phyloP scores from a whole-genome alignment of 2,113 vertebrate species.

The Cyprinus carpio region DNA sequence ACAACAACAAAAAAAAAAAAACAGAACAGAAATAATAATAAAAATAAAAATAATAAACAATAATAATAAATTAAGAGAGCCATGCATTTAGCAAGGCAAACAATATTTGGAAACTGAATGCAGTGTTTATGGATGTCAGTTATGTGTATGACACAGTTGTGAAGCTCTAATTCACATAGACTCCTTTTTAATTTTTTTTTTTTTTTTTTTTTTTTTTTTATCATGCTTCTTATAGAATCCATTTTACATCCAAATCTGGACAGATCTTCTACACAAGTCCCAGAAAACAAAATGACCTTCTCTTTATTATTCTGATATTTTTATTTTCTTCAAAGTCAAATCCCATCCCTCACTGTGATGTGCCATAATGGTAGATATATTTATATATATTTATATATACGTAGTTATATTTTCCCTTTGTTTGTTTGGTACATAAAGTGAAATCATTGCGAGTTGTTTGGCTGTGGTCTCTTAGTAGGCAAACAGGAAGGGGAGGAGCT shows the following conservation, averaged over 20 bases:
- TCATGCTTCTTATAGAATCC: slow-evolving; percentile 82
- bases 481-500: slow-evolving; percentile 81
- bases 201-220: slow-evolving; percentile 52
- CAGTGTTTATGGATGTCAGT: slow-evolving; percentile 72
- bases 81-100: slow-evolving; percentile 76
- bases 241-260: slow-evolving; percentile 69
- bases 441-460: slow-evolving; percentile 61
- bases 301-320: neutral
- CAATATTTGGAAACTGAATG: slow-evolving; percentile 78
- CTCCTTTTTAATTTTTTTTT: slow-evolving; percentile 49
- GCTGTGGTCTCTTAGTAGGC: slow-evolving; percentile 78
- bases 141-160: slow-evolving; percentile 68
- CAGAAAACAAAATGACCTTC: slow-evolving; percentile 46
- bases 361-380: slow-evolving; percentile 58
- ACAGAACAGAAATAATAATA: slow-evolving; percentile 64
- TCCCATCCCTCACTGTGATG: slow-evolving; percentile 55
- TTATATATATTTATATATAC: slow-evolving; percentile 52
- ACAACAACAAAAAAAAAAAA: slow-evolving; percentile 29
- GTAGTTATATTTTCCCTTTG: slow-evolving; percentile 49
- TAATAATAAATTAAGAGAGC: slow-evolving; percentile 71
- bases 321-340: slow-evolving; percentile 26
- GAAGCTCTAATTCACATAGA: slow-evolving; percentile 69
- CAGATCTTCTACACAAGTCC: slow-evolving; percentile 52
- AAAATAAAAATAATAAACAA: slow-evolving; percentile 64
- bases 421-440: slow-evolving; percentile 67